Evolutionary conservation across 2,797 vertebrate species (phyloP), one percentile per base, ranked within the genome.

Genomic region (Petrocephalus sullivani): DNA sequence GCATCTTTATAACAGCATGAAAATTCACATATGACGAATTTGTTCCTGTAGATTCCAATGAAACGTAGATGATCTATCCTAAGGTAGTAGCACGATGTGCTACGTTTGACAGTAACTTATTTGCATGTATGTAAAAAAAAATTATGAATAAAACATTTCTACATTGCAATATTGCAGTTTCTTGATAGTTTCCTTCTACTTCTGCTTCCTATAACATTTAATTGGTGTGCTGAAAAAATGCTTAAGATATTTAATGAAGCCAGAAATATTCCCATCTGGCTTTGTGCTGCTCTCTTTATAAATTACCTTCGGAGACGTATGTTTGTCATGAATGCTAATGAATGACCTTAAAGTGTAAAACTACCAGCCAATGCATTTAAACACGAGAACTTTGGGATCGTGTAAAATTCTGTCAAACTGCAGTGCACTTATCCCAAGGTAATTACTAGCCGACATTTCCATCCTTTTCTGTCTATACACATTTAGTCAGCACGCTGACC

Each of bases 311-410:
- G 6, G 85, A 60, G 54, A 86, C 56, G 12, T 10, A n/a, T 14
- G 56, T 54, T 60, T 41, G 16, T 86, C 28, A 57, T 41, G 85
- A 86, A 86, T 86, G 85, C 85, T 86, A 58, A 86, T 86, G 56
- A 60, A 46, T 86, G 85, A 86, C 85, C 85, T 86, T 86, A 86
- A 86, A 60, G 56, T 58, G 19, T 60, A 41, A 41, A 86, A 58
- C 16, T 12, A 60, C 16, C 84, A 19, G 1, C 54, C 56, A 56
- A 54, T 41, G 84, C 51, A 16, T 58, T 86, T 41, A 60, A 23
- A 57, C 28, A 5, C 85, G 37, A 56, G 14, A 86, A 58, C 56
- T 46, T 41, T 56, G 19, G n/a, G 12, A 58, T 56, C 53, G 16
- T 33, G 28, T 41, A 10, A 58, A 58, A 56, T 28, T 58, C 53